These are phyloP conservation scores for Polypedilum vanderplanki DNA, from an alignment of 1,140 invertebrate genomes.

Conservation along the genomic window DNA sequence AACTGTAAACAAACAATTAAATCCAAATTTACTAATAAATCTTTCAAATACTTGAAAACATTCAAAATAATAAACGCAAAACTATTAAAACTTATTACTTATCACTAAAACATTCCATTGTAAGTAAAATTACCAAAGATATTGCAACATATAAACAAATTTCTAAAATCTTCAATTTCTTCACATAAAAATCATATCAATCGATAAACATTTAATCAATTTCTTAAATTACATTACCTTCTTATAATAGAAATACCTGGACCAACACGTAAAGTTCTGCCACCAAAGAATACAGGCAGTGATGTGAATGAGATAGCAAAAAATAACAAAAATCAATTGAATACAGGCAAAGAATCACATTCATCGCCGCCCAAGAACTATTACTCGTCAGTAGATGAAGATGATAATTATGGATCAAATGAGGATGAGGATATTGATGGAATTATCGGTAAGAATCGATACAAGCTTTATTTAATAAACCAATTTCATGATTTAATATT, in stretches of 20 bases:
- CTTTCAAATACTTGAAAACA: too few relatives aligned
- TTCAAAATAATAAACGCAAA: too few relatives aligned
- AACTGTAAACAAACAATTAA: too few relatives aligned
- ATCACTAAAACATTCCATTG: too few relatives aligned
- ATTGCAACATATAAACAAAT: too few relatives aligned
- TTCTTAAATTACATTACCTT: neutral
- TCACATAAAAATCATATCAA: too few relatives aligned
- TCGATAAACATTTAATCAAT: too few relatives aligned
- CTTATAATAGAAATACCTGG: slow-evolving; percentile 49
- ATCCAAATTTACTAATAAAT: too few relatives aligned
- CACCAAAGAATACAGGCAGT: slow-evolving; percentile 37
- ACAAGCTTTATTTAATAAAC: neutral
- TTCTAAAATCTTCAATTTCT: too few relatives aligned
- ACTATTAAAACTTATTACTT: too few relatives aligned
- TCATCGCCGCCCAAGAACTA: neutral
- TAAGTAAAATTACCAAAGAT: too few relatives aligned
- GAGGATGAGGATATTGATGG: neutral
- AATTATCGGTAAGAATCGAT: neutral
- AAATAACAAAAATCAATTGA: neutral
- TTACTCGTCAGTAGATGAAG: neutral
- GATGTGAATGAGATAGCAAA: slow-evolving; percentile 39
- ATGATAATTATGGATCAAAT: neutral
- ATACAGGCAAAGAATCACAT: neutral
- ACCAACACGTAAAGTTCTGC: slow-evolving; percentile 44
- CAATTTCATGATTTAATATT: neutral